These are phyloP conservation scores for Catotricha subobsoleta DNA, from an alignment of 2,888 invertebrate genomes.

Conservation along the genomic window DNA sequence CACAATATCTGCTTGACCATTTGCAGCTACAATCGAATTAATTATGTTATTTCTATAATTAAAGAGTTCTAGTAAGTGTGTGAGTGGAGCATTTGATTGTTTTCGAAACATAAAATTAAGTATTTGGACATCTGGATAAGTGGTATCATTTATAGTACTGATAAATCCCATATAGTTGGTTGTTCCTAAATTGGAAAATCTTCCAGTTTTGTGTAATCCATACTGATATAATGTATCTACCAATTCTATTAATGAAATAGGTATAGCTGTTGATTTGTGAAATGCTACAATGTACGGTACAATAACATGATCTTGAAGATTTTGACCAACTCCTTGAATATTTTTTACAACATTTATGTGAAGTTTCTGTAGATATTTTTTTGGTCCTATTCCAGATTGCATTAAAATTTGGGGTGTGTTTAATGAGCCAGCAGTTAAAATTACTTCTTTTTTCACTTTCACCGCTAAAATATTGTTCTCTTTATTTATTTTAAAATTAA, in stretches of 20 bases:
- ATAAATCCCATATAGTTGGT: slow-evolving; percentile 34
- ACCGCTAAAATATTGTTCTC: slow-evolving; percentile 18
- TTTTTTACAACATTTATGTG: slow-evolving; percentile 37
- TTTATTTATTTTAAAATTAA: slow-evolving; percentile 21
- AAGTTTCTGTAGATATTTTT: slow-evolving; percentile 35
- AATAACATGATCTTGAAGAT: slow-evolving; percentile 46
- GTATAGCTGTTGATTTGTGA: slow-evolving; percentile 17
- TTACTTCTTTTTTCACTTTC: slow-evolving; percentile 30
- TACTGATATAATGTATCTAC: slow-evolving; percentile 27
- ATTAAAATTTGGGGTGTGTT: slow-evolving; percentile 56
- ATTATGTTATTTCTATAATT: slow-evolving; percentile 22
- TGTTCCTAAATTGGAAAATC: slow-evolving; percentile 28
- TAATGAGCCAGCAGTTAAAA: slow-evolving; percentile 33
- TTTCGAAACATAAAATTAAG: slow-evolving; percentile 24
- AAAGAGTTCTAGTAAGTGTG: slow-evolving; percentile 16
- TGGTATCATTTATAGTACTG: slow-evolving; percentile 27
- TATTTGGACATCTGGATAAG: slow-evolving; percentile 35
- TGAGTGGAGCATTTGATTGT: slow-evolving; percentile 17
- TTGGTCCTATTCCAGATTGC: slow-evolving; percentile 60
- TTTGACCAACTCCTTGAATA: slow-evolving; percentile 41
- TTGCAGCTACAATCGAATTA: slow-evolving; percentile 18
- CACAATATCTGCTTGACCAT: slow-evolving; percentile 23
- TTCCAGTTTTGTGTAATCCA: slow-evolving; percentile 29
- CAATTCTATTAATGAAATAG: slow-evolving; percentile 18
- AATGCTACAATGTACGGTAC: slow-evolving; percentile 25